These are phyloP conservation scores for Porites rus DNA, from an alignment of 92 coral and sea anemone genomes.

Conservation along the genomic window DNA sequence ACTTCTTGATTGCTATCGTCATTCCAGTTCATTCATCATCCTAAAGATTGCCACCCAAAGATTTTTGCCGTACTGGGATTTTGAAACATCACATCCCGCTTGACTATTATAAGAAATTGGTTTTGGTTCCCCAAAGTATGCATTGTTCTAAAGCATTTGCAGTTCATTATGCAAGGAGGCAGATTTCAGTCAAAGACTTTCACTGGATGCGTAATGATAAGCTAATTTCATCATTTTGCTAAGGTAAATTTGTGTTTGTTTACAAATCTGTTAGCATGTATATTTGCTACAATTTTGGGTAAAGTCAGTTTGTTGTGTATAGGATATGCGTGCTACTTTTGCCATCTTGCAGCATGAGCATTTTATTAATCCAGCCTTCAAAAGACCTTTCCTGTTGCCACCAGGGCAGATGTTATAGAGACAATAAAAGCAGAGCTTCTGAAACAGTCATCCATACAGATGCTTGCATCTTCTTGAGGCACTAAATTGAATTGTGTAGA, in stretches of 20 bases:
- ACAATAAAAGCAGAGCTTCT: no score
- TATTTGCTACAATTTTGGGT: background rate
- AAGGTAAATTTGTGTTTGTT: background rate
- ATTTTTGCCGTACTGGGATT: background rate
- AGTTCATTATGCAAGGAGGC: background rate
- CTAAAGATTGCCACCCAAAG: background rate
- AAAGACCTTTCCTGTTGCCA: no score
- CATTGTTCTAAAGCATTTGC: conserved; percentile 16
- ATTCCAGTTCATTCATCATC: background rate
- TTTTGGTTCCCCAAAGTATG: conserved; percentile 13
- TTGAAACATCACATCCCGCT: background rate
- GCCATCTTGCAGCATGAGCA: conserved; percentile 6
- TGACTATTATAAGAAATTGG: background rate
- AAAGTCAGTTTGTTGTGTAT: background rate
- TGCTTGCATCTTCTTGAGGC: background rate
- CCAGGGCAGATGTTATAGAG: no score
- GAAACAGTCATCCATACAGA: no score
- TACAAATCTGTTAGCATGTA: background rate
- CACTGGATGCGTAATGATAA: background rate
- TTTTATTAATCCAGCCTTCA: background rate
- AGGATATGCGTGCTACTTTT: conserved; percentile 2
- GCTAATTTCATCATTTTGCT: background rate
- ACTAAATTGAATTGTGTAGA: background rate
- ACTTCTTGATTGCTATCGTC: background rate
- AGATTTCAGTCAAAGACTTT: background rate